Percentiles rank a stretch among this genome's conserved stretches.
Conservation (phyloP, 1,140 invertebrate species). For the Aculops lycopersici region DNA sequence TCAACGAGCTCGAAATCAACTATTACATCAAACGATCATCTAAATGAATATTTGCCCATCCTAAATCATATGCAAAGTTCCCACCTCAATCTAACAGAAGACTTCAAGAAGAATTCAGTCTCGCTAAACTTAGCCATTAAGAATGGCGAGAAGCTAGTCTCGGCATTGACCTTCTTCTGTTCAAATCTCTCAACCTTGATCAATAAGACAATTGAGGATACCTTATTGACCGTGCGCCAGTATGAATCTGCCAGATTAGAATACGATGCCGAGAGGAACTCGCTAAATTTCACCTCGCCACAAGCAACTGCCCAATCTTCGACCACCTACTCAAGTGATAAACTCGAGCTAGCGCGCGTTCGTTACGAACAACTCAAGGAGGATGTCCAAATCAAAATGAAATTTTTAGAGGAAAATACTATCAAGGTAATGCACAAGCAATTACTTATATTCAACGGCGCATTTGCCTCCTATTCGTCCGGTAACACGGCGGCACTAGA, state of each 20-base stretch:
- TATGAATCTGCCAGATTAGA: constrained; percentile 76
- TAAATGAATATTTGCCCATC: background rate
- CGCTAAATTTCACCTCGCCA: background rate
- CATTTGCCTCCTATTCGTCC: constrained; percentile 76
- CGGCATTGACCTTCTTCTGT: constrained; percentile 76
- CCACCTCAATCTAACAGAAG: constrained; percentile 35
- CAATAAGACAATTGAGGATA: constrained; percentile 87
- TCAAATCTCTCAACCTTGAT: constrained; percentile 74
- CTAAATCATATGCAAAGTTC: background rate
- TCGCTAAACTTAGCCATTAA: constrained; percentile 67
- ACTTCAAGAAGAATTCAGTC: constrained; percentile 77
- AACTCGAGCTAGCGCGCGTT: constrained; percentile 13
- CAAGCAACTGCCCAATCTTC: constrained; percentile 21
- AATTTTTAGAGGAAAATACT: constrained; percentile 80
- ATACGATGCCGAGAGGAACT: constrained; percentile 72
- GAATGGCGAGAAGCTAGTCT: constrained; percentile 54
- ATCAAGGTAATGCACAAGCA: constrained; percentile 75
- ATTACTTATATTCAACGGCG: constrained; percentile 70
- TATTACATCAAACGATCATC: background rate
- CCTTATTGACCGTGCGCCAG: constrained; percentile 57
- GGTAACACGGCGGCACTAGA: constrained; percentile 32
- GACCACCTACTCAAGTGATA: constrained; percentile 14
- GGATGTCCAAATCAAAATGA: constrained; percentile 75
- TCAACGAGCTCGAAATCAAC: no score
- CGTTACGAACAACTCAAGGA: constrained; percentile 61